Evolutionary conservation across 37 sponge, comb jelly and placozoan genomes (phyloP).

Genomic region (Corticium candelabrum): DNA sequence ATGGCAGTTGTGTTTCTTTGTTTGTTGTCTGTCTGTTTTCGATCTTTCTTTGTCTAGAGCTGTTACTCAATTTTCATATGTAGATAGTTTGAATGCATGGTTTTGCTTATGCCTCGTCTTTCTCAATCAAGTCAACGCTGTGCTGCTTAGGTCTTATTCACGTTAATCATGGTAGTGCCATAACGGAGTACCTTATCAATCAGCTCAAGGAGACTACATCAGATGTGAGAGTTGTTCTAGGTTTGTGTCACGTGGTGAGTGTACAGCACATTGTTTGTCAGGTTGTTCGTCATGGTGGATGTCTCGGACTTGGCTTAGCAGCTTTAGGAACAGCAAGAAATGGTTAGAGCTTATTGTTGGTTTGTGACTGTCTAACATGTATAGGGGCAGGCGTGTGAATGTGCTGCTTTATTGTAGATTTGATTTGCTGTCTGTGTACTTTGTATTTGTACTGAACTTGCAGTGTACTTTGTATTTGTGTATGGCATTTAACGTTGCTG

Average conservation of each 20-base stretch:
- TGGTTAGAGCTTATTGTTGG: constrained; percentile 7
- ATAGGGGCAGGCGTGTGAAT: too few relatives aligned
- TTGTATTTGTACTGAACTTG: too few relatives aligned
- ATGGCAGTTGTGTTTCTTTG: neutral
- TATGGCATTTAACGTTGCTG: neutral
- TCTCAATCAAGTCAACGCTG: neutral
- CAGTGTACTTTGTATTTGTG: too few relatives aligned
- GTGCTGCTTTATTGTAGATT: too few relatives aligned
- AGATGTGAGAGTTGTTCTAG: constrained; percentile 40
- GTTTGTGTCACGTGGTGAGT: neutral
- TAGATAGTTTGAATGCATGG: neutral
- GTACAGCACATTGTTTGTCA: constrained; percentile 18
- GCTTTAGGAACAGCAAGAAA: constrained; percentile 81
- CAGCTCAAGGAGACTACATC: constrained; percentile 61
- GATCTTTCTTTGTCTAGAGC: neutral
- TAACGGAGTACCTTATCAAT: constrained; percentile 78
- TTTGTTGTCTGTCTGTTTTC: neutral
- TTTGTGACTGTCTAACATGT: too few relatives aligned
- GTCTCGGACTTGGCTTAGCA: constrained; percentile 93
- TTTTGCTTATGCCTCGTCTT: neutral
- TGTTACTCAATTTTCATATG: too few relatives aligned
- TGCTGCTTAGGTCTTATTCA: constrained; percentile 70
- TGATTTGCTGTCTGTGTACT: too few relatives aligned
- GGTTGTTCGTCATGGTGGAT: constrained; percentile 92
- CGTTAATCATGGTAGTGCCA: constrained; percentile 83